Evolutionary conservation across 2,113 vertebrate genomes (phyloP), one percentile per base, ranked within the genome.

Genomic region (Cavia aperea): DNA sequence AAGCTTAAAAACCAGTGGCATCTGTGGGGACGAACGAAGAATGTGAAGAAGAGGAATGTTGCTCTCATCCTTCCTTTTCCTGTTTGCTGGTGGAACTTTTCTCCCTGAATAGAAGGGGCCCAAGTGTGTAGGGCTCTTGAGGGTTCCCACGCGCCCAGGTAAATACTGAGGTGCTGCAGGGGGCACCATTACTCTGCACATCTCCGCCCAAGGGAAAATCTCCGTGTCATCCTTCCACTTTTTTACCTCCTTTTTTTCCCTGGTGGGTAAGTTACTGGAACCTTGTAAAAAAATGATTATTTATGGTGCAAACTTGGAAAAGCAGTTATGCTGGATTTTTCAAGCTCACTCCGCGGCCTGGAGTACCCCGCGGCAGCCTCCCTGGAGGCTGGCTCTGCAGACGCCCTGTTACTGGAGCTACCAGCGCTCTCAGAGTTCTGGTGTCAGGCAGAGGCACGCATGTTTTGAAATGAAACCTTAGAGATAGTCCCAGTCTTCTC

Each of bases 251-350:
- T 77, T 4, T 49, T 77, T 18, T 86, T 51, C n/a, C 19, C 58
- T 89, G 29, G 83, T 73, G 94, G 81, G 91, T 60, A 79, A 91
- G 56, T 95, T 95, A 95, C 91, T 91, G 95, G 95, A 97, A 96
- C 62, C n/a, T 93, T 95, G 87, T 8, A 33, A 85, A 93, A 92
- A 92, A 83, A 58, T 31, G 92, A 91, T 96, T 92, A 94, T 73
- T 96, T 92, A 94, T 73, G 94, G 77, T 82, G 92, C 86, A 97
- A 87, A 93, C 81, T 95, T 94, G 91, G 93, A 93, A 90, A 96
- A 90, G 88, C 63, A 58, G 77, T 95, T n/a, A 72, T 39, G 83
- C 85, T 92, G 84, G 91, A 56, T 82, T 94, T 93, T 95, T 94
- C 54, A 77, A 72, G 86, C 86, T 94, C 58, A 36, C 65, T 81